Conservation (phyloP, 2,888 invertebrate genomes). For the Trissolcus brochymenae region DNA sequence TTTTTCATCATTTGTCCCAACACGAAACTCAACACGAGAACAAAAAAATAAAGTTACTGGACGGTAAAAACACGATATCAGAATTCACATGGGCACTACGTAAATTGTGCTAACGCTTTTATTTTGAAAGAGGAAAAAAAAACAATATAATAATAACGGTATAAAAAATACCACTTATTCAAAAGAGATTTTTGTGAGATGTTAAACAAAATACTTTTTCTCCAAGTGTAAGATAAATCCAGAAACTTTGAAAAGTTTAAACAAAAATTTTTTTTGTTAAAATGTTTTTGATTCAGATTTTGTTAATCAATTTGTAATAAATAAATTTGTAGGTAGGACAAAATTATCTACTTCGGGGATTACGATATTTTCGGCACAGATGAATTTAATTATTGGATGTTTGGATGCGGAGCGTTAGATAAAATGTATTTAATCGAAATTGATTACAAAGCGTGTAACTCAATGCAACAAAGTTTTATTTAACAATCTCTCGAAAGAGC, state of each 20-base stretch:
- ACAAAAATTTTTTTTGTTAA: too few relatives aligned
- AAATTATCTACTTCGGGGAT: too few relatives aligned
- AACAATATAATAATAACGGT: constrained; percentile 23
- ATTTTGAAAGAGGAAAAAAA: constrained; percentile 17
- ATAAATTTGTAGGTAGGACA: too few relatives aligned
- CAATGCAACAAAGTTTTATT: background rate
- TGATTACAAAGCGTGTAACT: background rate
- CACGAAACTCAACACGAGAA: constrained; percentile 29
- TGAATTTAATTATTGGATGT: too few relatives aligned
- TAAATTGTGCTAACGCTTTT: constrained; percentile 38
- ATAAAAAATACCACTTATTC: constrained; percentile 28
- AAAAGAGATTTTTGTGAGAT: constrained; percentile 23
- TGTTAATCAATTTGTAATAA: too few relatives aligned
- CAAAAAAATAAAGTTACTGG: constrained; percentile 24
- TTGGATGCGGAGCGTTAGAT: too few relatives aligned
- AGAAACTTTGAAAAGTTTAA: too few relatives aligned
- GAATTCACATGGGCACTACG: constrained; percentile 22
- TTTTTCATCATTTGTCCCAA: constrained; percentile 33
- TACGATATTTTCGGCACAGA: too few relatives aligned
- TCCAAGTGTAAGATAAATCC: too few relatives aligned
- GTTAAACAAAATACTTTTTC: background rate
- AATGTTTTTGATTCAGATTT: too few relatives aligned
- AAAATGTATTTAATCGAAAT: too few relatives aligned
- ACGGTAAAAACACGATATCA: constrained; percentile 30
- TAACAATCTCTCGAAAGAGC: too few relatives aligned